Base-by-base conservation (phyloP, 2,888 invertebrate genomes). In the Trachelus troglodyta region DNA sequence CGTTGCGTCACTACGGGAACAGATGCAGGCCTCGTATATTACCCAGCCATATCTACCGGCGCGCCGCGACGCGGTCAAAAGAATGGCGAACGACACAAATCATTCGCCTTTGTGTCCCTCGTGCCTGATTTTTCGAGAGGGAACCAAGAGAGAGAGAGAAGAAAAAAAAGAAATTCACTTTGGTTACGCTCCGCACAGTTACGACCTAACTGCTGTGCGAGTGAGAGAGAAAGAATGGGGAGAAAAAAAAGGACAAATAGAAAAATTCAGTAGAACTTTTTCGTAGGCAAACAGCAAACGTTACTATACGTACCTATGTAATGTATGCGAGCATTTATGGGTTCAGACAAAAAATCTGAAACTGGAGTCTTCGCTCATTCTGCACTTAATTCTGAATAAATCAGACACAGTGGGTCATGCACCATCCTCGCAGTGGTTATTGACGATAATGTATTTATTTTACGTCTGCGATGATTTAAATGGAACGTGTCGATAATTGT, bases 1-100 rank as follows among this genome's bases (percentile, higher is more conserved):
- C 94, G 94, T 94, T 94, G 94, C 93, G 94, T 94, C 94, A 93
- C 92, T 93, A 33, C 90, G 88, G 87, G 90, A 91, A 90, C 91
- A 91, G 91, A 91, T 91, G 91, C 91, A 91, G 90, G 88, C 89
- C 89, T 90, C 90, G 90, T 91, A 91, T 91, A 91, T 91, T 91
- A 91, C 89, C 88, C 89, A 85, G 83, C 85, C 89, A 89, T 91
- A 90, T 91, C 91, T 90, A 85, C 85, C 56, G 56, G 56, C 56
- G 56, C 56, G 82, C 40, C 74, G 77, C 74, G 71, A 81, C 76
- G 77, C 85, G 87, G 87, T 87, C 88, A 86, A 88, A 87, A 88
- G 89, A 90, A 90, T 89, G 89, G 88, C 88, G 82, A 89, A 87
- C 88, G 88, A 87, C 90, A 89, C 89, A 90, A 90, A 89, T 90